Base-by-base conservation (phyloP, 2,888 invertebrate species). In the Venusia cambrica region DNA sequence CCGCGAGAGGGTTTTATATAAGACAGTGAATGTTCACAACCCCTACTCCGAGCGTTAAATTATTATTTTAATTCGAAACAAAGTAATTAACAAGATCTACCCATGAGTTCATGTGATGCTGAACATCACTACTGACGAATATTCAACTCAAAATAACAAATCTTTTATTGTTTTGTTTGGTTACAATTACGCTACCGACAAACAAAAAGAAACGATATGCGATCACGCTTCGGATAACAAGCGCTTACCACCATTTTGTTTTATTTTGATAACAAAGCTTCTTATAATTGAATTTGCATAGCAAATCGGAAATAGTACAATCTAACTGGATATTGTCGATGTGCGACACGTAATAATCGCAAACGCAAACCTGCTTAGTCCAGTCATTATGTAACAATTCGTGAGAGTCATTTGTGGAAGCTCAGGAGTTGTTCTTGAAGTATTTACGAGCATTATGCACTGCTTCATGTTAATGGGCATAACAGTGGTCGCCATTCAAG, bases 11-110 rank as follows among this genome's bases (percentile, higher is more conserved):
- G 76, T 80, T 83, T 68, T 84, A 83, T 84, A 83, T 73, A 62
- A n/a, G n/a, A 67, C 69, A 67, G 80, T 76, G 83, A 83, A 80
- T 64, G 76, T 63, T 54, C 68, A 61, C 69, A 64, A 64, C 78
- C 79, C 79, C 80, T 80, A 72, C 81, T 70, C 63, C 55, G 40
- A 18, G 19, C 48, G 42, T 36, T 49, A 58, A 63, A 57, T 45
- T 33, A 29, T 20, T 16, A 54, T 56, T 42, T 52, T 57, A 56
- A 60, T 51, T 54, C 63, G 49, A 58, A 61, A 58, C 45, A 38
- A 20, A 46, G 31, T 55, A 55, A 55, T 66, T 54, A 54, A 40
- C n/a, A 42, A 27, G 39, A 50, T 51, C 31, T 20, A 45, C 33
- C n/a, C 13, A 24, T 28, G 5, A 8, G 9, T 17, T 14, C 7